These are phyloP conservation scores for Dromius quadrimaculatus DNA, from an alignment of 2,888 invertebrate species.

Conservation along the genomic window DNA sequence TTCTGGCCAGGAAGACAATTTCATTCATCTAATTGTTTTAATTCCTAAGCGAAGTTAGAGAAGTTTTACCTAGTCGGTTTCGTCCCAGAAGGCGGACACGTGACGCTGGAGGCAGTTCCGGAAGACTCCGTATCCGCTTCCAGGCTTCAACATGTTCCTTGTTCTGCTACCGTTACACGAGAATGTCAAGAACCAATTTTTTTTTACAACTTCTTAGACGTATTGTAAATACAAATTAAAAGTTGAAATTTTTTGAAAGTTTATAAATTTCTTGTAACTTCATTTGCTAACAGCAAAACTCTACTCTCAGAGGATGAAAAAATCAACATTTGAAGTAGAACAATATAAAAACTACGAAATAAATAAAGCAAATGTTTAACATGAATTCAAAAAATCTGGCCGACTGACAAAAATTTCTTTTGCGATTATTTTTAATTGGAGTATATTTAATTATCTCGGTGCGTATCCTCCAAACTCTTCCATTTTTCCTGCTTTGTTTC, in stretches of 20 bases:
- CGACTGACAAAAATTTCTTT: constrained; percentile 19
- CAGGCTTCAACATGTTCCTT: too few relatives aligned
- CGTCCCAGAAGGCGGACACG: constrained; percentile 9
- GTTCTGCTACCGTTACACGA: constrained; percentile 20
- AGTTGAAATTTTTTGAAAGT: too few relatives aligned
- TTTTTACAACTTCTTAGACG: too few relatives aligned
- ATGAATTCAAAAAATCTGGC: constrained; percentile 12
- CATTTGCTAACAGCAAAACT: too few relatives aligned
- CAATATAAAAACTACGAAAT: constrained; percentile 23
- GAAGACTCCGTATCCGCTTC: background rate
- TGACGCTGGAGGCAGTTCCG: constrained; percentile 2
- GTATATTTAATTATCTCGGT: constrained; percentile 33
- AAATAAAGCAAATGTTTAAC: constrained; percentile 6
- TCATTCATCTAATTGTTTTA: constrained; percentile 40
- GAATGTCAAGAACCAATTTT: too few relatives aligned
- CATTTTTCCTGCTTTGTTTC: constrained; percentile 39
- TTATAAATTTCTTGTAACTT: too few relatives aligned
- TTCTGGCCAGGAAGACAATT: constrained; percentile 28
- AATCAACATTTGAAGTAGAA: too few relatives aligned
- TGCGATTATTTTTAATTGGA: constrained; percentile 33
- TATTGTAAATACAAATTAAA: too few relatives aligned
- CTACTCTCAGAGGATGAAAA: too few relatives aligned
- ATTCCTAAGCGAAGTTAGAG: constrained; percentile 23
- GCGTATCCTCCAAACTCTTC: constrained; percentile 21
- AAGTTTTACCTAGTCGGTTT: constrained; percentile 33